Conservation (phyloP, 1,140 invertebrate species). For the Heliconius congener region DNA sequence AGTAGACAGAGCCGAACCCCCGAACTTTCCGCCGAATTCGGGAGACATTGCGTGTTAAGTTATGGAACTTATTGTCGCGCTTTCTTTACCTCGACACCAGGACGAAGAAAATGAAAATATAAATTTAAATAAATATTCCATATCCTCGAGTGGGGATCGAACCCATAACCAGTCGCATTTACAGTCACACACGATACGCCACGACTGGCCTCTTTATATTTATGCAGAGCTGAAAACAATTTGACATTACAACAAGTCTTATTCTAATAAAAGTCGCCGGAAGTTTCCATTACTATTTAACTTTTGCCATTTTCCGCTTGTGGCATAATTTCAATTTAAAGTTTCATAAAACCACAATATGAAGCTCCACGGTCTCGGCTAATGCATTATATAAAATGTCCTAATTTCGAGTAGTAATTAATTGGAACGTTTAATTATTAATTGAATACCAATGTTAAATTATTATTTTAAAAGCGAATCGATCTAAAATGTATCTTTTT, state of each 20-base stretch:
- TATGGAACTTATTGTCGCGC: no score
- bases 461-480: neutral
- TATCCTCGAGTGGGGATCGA: no score
- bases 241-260: neutral
- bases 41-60: no score
- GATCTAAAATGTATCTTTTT: neutral
- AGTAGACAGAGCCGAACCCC: no score
- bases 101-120: no score
- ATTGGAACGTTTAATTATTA: no score
- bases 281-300: conserved; percentile 28
- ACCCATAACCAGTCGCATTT: no score
- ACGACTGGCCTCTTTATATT: neutral
- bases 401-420: neutral
- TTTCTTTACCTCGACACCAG: no score
- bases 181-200: no score
- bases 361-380: conserved; percentile 15
- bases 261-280: conserved; percentile 30
- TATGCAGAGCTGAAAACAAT: neutral
- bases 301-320: conserved; percentile 35
- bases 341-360: conserved; percentile 38
- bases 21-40: no score
- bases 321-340: conserved; percentile 44
- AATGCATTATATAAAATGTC: neutral
- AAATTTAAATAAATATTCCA: no score
- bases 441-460: neutral